A percentile compares a stretch with the other conserved stretches of the same genome.
These are phyloP conservation scores for Aurelia aurita DNA, from an alignment of 30 jellyfish, hydroid and myxozoan species.

Conservation along the genomic window DNA sequence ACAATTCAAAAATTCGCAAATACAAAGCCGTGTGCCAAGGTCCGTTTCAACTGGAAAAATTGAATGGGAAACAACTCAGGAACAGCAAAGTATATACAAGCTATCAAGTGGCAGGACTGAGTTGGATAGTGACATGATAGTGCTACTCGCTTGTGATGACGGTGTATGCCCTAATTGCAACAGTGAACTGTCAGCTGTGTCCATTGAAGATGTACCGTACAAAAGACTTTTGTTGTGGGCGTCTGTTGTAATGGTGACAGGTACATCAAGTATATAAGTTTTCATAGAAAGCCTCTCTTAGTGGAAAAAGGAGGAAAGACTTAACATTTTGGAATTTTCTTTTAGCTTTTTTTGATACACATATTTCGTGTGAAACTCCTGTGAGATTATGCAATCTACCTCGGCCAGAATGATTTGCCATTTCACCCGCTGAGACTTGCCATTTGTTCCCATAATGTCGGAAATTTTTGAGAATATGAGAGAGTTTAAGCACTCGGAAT, in stretches of 20 bases:
- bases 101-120: background rate
- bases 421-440: too few species aligned
- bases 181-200: background rate
- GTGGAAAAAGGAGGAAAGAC: too few species aligned
- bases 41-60: background rate
- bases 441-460: too few species aligned
- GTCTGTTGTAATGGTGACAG: background rate
- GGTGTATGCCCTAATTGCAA: background rate
- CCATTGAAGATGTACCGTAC: background rate
- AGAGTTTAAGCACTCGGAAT: too few species aligned
- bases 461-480: too few species aligned
- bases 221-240: constrained; percentile 5
- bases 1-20: background rate
- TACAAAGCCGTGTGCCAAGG: background rate
- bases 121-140: background rate
- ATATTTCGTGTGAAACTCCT: too few species aligned
- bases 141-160: background rate
- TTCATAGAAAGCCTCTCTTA: too few species aligned
- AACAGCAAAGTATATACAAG: constrained; percentile 4
- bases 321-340: too few species aligned
- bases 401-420: too few species aligned
- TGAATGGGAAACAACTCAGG: constrained; percentile 14
- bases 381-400: too few species aligned
- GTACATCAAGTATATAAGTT: background rate
- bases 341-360: too few species aligned